Evolutionary conservation across 2,113 vertebrate species (phyloP).

Genomic region (Chloebia gouldiae): DNA sequence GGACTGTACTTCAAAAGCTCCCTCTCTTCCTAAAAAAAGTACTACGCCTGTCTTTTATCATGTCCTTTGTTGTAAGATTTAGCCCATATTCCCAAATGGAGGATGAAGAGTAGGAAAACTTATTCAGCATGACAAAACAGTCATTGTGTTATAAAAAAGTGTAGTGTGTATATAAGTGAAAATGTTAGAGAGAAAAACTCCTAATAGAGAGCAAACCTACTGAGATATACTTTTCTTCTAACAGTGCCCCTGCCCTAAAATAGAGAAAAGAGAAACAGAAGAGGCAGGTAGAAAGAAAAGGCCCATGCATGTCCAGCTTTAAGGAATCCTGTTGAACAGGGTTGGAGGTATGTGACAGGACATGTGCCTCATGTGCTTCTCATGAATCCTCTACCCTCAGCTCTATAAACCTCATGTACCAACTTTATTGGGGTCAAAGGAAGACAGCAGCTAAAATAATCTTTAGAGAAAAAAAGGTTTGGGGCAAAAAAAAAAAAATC

Average conservation of each 20-base stretch:
- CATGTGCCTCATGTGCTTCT: not conserved
- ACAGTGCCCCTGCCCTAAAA: not conserved
- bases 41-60: not conserved
- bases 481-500: not conserved
- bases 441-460: not conserved
- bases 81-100: not conserved
- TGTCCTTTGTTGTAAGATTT: conserved; percentile 3
- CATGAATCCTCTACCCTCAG: not conserved
- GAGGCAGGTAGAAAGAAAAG: not conserved
- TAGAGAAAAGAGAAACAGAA: not conserved
- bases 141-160: not conserved
- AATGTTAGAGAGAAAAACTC: not conserved
- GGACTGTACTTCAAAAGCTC: conserved; percentile 26
- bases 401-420: not conserved
- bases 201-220: not conserved
- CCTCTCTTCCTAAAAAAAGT: not conserved
- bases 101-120: conserved; percentile 15
- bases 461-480: not conserved
- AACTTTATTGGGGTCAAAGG: not conserved
- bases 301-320: not conserved
- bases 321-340: not conserved
- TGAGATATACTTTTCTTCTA: not conserved
- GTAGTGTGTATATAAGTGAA: not conserved
- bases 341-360: not conserved
- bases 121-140: not conserved